A percentile compares a stretch with the other conserved stretches of the same genome.
These are phyloP conservation scores for Herpailurus yagouaroundi DNA, from an alignment of 2,113 vertebrate genomes.

Conservation along the genomic window DNA sequence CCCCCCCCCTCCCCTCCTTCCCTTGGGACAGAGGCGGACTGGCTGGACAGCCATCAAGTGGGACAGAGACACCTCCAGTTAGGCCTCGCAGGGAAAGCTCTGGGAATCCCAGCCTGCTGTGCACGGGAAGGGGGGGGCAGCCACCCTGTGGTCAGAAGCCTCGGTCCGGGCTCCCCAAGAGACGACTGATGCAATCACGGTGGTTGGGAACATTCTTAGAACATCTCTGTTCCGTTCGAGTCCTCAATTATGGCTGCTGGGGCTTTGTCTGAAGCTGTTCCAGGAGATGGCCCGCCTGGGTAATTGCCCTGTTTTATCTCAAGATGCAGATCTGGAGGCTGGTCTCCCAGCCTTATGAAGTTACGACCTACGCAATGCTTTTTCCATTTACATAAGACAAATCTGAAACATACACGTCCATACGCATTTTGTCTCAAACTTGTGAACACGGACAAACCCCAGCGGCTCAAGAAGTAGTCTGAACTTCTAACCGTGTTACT, in stretches of 20 bases:
- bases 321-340: constrained; percentile 79
- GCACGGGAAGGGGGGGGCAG: not conserved
- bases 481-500: constrained; percentile 62
- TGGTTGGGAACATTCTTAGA: constrained; percentile 81
- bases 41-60: no score
- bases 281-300: constrained; percentile 83
- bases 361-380: constrained; percentile 84
- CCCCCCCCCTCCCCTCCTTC: not conserved
- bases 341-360: constrained; percentile 82
- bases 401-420: constrained; percentile 73
- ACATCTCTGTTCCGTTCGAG: constrained; percentile 79
- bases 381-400: constrained; percentile 80
- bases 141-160: not conserved
- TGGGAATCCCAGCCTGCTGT: constrained; percentile 31
- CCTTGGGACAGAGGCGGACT: not conserved
- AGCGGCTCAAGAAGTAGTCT: constrained; percentile 48
- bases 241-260: constrained; percentile 85
- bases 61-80: not conserved
- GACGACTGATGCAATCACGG: constrained; percentile 83
- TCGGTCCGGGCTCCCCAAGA: not conserved
- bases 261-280: constrained; percentile 85
- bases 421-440: constrained; percentile 71
- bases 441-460: constrained; percentile 58
- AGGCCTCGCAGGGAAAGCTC: not conserved
- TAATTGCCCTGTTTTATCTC: constrained; percentile 83